These are phyloP conservation scores for Pristis pectinata DNA, from an alignment of 2,797 vertebrate genomes.

Conservation along the genomic window DNA sequence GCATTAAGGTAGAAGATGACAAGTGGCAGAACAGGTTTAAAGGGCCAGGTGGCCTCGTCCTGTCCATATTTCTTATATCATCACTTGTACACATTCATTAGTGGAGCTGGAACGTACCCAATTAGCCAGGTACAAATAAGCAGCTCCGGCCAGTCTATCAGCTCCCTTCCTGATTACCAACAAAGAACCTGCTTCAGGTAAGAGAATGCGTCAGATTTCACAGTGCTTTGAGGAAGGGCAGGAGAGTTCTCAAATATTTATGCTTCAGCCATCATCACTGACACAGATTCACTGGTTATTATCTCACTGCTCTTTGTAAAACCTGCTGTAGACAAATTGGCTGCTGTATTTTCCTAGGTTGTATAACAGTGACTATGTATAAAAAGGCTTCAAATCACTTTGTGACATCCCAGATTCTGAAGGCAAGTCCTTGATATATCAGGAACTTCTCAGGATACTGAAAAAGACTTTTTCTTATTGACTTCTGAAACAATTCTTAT, in stretches of 20 bases:
- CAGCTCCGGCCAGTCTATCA: neutral
- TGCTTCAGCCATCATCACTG: neutral
- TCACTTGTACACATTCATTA: neutral
- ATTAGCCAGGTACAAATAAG: neutral
- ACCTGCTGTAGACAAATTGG: neutral
- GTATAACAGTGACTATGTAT: neutral
- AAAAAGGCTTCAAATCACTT: neutral
- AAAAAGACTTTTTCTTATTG: no score
- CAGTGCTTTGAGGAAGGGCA: neutral
- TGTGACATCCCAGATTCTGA: no score
- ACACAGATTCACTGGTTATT: neutral
- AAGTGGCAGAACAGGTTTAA: no score
- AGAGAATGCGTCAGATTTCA: neutral
- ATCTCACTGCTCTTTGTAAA: neutral
- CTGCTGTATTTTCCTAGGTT: neutral
- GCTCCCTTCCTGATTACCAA: neutral
- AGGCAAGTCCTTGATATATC: no score
- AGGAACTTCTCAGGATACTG: no score
- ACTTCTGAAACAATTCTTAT: no score
- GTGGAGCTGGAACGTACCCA: neutral
- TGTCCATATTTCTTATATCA: no score
- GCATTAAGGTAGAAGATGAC: no score
- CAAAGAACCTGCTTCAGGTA: neutral
- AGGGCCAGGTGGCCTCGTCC: no score
- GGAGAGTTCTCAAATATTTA: neutral